Conservation (phyloP, 2,888 invertebrate species). For the Aphrophora alni region DNA sequence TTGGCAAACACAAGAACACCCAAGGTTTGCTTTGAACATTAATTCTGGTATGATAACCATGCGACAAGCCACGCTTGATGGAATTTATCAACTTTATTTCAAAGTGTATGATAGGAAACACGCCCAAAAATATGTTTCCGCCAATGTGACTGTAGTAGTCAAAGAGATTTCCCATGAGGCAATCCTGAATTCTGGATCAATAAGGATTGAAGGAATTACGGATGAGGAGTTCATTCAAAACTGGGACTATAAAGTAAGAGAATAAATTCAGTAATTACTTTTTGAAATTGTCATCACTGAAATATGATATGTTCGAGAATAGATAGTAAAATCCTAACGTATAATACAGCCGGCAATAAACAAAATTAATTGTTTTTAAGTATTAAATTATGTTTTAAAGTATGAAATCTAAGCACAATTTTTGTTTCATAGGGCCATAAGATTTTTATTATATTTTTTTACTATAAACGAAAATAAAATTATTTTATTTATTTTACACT, state of each 20-base stretch:
- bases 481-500: too few species aligned
- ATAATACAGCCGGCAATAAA: too few species aligned
- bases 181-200: conserved; percentile 89
- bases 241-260: conserved; percentile 51
- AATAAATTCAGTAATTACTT: too few species aligned
- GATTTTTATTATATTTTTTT: too few species aligned
- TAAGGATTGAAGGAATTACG: conserved; percentile 79
- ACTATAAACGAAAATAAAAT: too few species aligned
- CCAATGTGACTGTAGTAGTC: conserved; percentile 85
- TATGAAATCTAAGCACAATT: too few species aligned
- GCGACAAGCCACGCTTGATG: conserved; percentile 25
- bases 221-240: conserved; percentile 88
- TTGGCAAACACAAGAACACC: conserved; percentile 47
- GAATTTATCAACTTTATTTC: conserved; percentile 18
- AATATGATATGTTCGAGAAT: too few species aligned
- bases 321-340: too few species aligned
- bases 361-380: too few species aligned
- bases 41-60: conserved; percentile 36
- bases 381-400: too few species aligned
- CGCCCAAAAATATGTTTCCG: conserved; percentile 89
- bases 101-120: conserved; percentile 76
- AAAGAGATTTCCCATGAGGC: conserved; percentile 90
- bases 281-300: too few species aligned
- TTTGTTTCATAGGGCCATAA: too few species aligned
- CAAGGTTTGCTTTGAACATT: conserved; percentile 48